Percentiles rank a stretch among this genome's conserved stretches.
Evolutionary conservation across 2,888 invertebrate genomes (phyloP).

Genomic region (Lomographa bimaculata): DNA sequence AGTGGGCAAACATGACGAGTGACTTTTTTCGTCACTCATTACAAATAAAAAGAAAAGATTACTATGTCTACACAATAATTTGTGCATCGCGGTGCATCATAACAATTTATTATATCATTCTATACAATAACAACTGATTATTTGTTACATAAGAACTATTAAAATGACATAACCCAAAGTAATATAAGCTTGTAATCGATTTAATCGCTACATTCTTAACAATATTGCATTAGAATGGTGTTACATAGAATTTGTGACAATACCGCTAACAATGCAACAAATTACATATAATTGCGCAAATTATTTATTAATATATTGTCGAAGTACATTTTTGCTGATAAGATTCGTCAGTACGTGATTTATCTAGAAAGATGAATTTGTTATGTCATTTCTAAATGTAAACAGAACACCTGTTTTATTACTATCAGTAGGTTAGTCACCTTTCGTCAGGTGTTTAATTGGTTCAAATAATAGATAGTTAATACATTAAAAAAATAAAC

Average conservation of each 20-base stretch:
- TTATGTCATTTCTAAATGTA: conserved; percentile 25
- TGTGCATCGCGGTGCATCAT: too few species aligned
- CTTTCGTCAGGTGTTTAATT: conserved; percentile 2
- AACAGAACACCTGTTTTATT: conserved; percentile 25
- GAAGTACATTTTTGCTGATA: conserved; percentile 22
- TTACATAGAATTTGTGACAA: conserved; percentile 31
- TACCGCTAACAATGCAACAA: conserved; percentile 25
- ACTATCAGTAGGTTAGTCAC: conserved; percentile 28
- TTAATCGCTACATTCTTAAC: conserved; percentile 30
- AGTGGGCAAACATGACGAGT: too few species aligned
- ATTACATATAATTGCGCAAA: conserved; percentile 17
- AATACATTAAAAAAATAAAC: too few species aligned
- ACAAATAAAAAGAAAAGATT: too few species aligned
- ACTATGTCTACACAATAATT: too few species aligned
- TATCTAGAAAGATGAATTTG: conserved; percentile 25
- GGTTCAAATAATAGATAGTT: too few species aligned
- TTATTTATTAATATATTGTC: conserved; percentile 30
- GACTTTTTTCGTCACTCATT: too few species aligned
- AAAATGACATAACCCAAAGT: conserved; percentile 38
- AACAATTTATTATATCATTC: conserved; percentile 6
- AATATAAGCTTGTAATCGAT: conserved; percentile 27
- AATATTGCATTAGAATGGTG: conserved; percentile 29
- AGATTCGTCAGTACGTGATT: conserved; percentile 30
- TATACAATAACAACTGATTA: conserved; percentile 5
- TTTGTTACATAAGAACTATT: conserved; percentile 32